Conservation (phyloP, 2,888 invertebrate species). For the Euzophera pinguis region DNA sequence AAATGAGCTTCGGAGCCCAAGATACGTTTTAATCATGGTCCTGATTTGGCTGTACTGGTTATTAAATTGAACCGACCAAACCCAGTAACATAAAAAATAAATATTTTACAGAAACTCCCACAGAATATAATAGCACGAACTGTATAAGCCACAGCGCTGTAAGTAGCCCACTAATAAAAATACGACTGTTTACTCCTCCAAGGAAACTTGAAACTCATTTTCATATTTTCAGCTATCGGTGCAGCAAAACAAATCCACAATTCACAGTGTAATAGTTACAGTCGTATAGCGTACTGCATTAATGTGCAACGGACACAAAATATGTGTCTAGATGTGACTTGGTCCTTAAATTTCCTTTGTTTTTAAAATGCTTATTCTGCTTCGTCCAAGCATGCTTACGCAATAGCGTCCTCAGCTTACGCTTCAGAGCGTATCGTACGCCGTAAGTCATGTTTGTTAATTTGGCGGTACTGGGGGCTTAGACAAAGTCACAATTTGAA, state of each 20-base stretch:
- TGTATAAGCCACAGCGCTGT: background rate
- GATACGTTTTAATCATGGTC: no score
- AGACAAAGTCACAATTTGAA: no score
- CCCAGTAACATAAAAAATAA: background rate
- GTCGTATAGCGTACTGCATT: conserved; percentile 66
- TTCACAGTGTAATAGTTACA: conserved; percentile 67
- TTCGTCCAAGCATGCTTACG: no score
- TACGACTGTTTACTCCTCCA: conserved; percentile 39
- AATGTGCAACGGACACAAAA: conserved; percentile 41
- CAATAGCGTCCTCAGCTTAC: no score
- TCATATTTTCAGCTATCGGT: conserved; percentile 68
- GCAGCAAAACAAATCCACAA: conserved; percentile 75
- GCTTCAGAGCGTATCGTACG: no score
- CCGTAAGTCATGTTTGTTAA: no score
- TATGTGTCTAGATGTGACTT: conserved; percentile 30
- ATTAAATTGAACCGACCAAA: no score
- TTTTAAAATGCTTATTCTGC: no score
- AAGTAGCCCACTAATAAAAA: conserved; percentile 40
- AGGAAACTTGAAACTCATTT: conserved; percentile 62
- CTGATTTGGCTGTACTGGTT: no score
- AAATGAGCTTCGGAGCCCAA: no score
- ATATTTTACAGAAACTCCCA: background rate
- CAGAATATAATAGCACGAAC: background rate
- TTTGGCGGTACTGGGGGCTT: no score
- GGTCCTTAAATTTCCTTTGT: no score